Evolutionary conservation across 2,888 invertebrate genomes (phyloP), one percentile per base, ranked within the genome.

Genomic region (Tetragonisca angustula): DNA sequence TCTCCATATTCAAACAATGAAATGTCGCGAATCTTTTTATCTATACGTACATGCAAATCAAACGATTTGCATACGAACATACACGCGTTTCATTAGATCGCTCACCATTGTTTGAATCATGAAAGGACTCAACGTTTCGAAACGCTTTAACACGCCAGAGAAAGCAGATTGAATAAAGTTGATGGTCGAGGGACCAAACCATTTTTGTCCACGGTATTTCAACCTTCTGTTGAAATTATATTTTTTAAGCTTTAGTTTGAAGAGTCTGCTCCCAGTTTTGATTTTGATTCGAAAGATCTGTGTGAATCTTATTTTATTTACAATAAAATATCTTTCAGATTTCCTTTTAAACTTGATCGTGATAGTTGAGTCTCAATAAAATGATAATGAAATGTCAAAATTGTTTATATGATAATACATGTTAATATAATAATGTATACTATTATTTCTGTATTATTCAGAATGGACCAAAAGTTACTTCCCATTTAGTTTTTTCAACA

Each of bases 1-100:
- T 76, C 62, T 61, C 76, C 70, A 62, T 76, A 76, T 70, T 76
- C 36, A 52, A 59, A 15, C 52, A 2, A 70, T 21, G 70, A 76
- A 70, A 59, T 24, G 36, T 36, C 15, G 27, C 36, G 59, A 59
- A 59, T 71, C 19, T 52, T 69, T 52, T 36, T 24, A 5, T 36
- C 4, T 27, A 21, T 43, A 56, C 15, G 49, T 27, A 19, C 61
- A 61, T 52, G 61, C 15, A 32, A 61, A 70, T 76, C 70, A 15
- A 17, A 11, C 4, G n/a, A 56, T 73, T 78, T 78, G 56, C 77
- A 73, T 78, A 70, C 32, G 17, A n/a, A 9, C 19, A 24, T 56
- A 50, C 32, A 73, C 36, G 27, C 59, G 59, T 71, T 71, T 21
- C 59, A 49, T 59, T 71, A 59, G 36, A 62, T 76, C 50, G 17